Conservation (phyloP, 2,888 invertebrate genomes). For the Hyposoter dolosus region DNA sequence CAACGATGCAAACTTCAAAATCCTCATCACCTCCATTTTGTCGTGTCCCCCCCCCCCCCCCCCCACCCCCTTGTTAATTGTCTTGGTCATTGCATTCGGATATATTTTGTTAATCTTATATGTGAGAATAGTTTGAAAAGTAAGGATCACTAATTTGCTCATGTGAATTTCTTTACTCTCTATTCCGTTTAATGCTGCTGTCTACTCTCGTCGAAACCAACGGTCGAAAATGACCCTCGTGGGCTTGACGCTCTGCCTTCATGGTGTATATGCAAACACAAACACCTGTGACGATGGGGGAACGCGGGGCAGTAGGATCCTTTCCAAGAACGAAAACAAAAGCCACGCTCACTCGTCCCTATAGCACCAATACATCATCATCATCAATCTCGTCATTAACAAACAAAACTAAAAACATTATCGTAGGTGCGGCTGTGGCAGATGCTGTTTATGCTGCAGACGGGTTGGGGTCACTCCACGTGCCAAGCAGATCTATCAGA, state of each 20-base stretch:
- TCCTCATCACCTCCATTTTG: no score
- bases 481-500: constrained; percentile 93
- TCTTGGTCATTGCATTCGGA: not conserved
- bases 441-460: constrained; percentile 91
- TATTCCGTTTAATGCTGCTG: constrained; percentile 66
- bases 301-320: constrained; percentile 30
- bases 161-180: constrained; percentile 46
- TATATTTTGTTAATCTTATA: not conserved
- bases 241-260: constrained; percentile 34
- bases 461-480: constrained; percentile 90
- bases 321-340: constrained; percentile 38
- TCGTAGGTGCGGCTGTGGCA: constrained; percentile 90
- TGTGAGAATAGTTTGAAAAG: not conserved
- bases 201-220: constrained; percentile 51
- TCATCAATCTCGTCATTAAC: constrained; percentile 58
- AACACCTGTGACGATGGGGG: constrained; percentile 31
- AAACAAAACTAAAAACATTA: constrained; percentile 57
- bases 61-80: constrained; percentile 12
- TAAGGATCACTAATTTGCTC: constrained; percentile 22
- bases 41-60: not conserved
- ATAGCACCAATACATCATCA: constrained; percentile 35
- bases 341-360: constrained; percentile 29
- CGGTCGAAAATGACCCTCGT: constrained; percentile 45
- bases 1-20: no score
- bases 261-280: constrained; percentile 24